phyloP scores from a whole-genome alignment of 2,797 vertebrate genomes.

The Oryzias sinensis region DNA sequence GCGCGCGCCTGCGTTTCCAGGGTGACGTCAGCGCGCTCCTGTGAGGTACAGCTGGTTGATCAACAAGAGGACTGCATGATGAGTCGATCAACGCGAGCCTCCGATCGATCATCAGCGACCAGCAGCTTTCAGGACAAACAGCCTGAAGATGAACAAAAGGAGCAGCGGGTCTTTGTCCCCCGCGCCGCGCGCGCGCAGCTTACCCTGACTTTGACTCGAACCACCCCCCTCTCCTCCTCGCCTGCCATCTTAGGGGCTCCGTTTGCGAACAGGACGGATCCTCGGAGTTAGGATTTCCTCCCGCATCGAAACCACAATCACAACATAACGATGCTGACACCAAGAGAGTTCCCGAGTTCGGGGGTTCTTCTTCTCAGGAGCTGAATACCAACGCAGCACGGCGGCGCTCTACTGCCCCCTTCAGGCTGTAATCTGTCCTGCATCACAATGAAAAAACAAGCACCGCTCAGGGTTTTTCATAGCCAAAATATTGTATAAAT shows the following conservation, averaged over 20 bases:
- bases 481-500: too few relatives aligned
- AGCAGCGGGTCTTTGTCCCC: not conserved
- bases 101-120: not conserved
- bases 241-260: slow-evolving; percentile 69
- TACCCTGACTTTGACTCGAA: slow-evolving; percentile 84
- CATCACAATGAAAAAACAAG: not conserved
- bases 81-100: rapidly evolving
- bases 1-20: slow-evolving; percentile 2
- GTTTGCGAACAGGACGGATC: slow-evolving; percentile 23
- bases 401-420: not conserved
- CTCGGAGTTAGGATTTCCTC: slow-evolving; percentile 27
- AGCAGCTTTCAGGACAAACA: not conserved
- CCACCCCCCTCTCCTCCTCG: slow-evolving; percentile 83
- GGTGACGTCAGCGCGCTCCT: slow-evolving; percentile 46
- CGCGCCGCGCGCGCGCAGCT: slow-evolving; percentile 10
- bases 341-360: slow-evolving; percentile 12
- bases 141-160: not conserved
- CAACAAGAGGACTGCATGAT: too few relatives aligned
- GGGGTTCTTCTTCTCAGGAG: slow-evolving; percentile 21
- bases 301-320: slow-evolving; percentile 37
- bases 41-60: not conserved
- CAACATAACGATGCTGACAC: slow-evolving; percentile 13
- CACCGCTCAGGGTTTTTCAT: too few relatives aligned
- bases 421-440: not conserved
- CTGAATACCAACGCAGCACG: not conserved